Base-by-base conservation (phyloP, 2,888 invertebrate genomes). In the Cataglyphis albicans region DNA sequence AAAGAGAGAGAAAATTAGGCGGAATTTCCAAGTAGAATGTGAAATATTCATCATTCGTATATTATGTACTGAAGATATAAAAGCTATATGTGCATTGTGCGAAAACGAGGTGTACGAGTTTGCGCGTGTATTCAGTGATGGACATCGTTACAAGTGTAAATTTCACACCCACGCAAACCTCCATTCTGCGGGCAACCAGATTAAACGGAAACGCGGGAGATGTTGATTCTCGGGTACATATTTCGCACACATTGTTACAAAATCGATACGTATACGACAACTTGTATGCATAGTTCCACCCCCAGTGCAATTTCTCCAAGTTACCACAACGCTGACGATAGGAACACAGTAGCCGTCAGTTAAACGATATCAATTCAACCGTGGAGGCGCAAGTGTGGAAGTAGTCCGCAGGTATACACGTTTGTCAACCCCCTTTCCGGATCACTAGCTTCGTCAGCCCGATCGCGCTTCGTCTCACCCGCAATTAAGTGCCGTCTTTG, bases 31-130 rank as follows among this genome's bases (percentile, higher is more conserved):
- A 83, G 67, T 86, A 72, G 84, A 87, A 78, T 82, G 81, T 67
- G 44, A 75, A 86, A 83, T 86, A 86, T 81, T 78, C 67, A 81
- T 84, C 75, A 70, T 85, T 38, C 75, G 84, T 81, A 84, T 85
- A 89, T 91, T 88, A 90, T 87, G 85, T 85, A 90, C 89, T 88
- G 29, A 87, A 84, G 67, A 55, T 25, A 63, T 78, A 65, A 64
- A 38, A 44, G 59, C 38, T 35, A 32, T 29, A 25, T 38, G 38
- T 48, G 12, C n/a, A 38, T 59, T 10, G 7, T 32, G 44, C 64
- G n/a, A 52, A 57, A 55, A 57, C 21, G 25, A 15, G 25, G 18
- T 21, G 32, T 4, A 15, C 44, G n/a, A 15, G 21, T 9, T 21
- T 29, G n/a, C 32, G 21, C 61, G 6, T 15, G 21, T 48, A 18